Evolutionary conservation across 1,140 invertebrate genomes (phyloP), one percentile per base, ranked within the genome.

Genomic region (Argopecten irradians): DNA sequence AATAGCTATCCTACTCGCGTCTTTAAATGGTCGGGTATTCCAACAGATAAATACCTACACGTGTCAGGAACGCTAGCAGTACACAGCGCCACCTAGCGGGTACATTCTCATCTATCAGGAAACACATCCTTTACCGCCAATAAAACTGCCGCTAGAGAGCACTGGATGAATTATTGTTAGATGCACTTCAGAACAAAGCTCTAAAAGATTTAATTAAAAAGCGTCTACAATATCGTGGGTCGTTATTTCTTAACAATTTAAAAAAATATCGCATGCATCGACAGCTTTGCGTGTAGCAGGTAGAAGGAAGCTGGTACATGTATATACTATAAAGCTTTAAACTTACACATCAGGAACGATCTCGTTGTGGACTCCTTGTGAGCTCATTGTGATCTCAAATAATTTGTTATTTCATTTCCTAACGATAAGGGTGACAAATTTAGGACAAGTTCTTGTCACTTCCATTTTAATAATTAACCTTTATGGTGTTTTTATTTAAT

Each of bases 131-230:
- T 71, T 71, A 16, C 22, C 3, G 2, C 43, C 19, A 19, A 11
- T 46, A 46, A 16, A 46, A 46, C 43, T 46, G 43, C 43, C 43
- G 14, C 43, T 14, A 46, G 43, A 19, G 36, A 19, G 43, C 43
- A 19, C 19, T n/a, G 22, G 28, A 71, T n/a, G 55, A 28, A n/a
- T 71, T 28, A 71, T 71, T 28, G n/a, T 28, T 71, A n/a, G 22
- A 71, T 71, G 55, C 55, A 71, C 55, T 71, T 71, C 8, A 71
- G 55, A 71, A 71, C 55, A 71, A 71, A 71, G n/a, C n/a, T 71
- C 55, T 71, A n/a, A n/a, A 71, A 71, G 55, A 28, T 71, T 71
- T 71, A 71, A 71, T 71, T 71, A 71, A 28, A 71, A 71, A 71
- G 55, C 55, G 55, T n/a, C 55, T 71, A 71, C 14, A n/a, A 71